Evolutionary conservation across 2,113 vertebrate species (phyloP), one percentile per base, ranked within the genome.

Genomic region (Bucco capensis): DNA sequence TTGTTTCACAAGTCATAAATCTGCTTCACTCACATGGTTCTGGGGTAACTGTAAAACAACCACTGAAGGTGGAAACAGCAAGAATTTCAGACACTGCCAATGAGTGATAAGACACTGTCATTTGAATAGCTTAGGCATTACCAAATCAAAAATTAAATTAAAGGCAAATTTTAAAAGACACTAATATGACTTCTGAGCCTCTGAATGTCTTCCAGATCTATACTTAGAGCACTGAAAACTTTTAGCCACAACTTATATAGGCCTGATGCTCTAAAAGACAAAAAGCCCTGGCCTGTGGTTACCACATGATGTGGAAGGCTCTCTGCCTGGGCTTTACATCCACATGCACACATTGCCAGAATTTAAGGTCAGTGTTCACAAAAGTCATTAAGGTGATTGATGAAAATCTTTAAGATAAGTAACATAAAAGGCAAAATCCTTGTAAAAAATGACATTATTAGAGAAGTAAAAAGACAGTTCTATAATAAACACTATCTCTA

Each of bases 1-100:
- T 89, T 76, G 66, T 81, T 89, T 93, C 83, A 84, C 27, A 72
- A 37, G 44, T 42, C 66, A 67, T 83, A 90, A 90, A 89, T 84
- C 71, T 79, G 47, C 38, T 72, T 66, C 12, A 5, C 56, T 79
- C 38, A 58, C 1, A 0, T 47, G 46, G 27, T 51, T 78, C 77
- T 79, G 38, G 62, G n/a, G 37, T 70, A 60, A 62, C 38, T 46
- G 25, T 76, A 90, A 92, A 96, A 65, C 58, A 82, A 23, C 16
- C 3, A 17, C 46, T 66, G 56, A 46, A 91, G n/a, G 76, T 89
- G 67, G 81, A 84, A 91, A 89, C 28, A 11, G 61, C 27, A 61
- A 75, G 62, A 72, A 85, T 87, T 92, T 89, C 67, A 92, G 51
- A 27, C 79, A 76, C 46, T 2, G 1, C 16, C 40, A 71, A 22